Base-by-base conservation (phyloP, 2,113 vertebrate genomes). In the Piprites chloris region DNA sequence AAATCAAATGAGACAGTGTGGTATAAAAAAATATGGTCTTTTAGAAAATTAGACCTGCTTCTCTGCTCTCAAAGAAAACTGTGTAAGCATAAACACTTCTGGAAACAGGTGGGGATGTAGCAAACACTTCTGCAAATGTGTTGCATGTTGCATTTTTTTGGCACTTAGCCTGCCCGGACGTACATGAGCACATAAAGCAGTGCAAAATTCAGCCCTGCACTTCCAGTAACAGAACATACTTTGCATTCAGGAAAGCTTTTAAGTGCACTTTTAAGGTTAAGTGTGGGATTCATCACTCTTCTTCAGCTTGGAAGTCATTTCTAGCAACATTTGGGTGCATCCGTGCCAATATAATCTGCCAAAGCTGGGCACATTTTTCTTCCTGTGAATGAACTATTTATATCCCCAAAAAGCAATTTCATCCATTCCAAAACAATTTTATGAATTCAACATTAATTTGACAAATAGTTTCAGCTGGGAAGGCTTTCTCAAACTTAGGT, bases 401-500 rank as follows among this genome's bases (percentile, higher is more conserved):
- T 87, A 96, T 91, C 33, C 65, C 42, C 69, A 75, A 89, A 91
- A 96, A 94, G 73, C 85, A 85, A 94, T 97, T 93, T 94, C 85
- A 91, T 87, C 92, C 85, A 94, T 95, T 96, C 49, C 96, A 96
- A 97, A 97, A 90, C 81, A 94, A 87, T 94, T 94, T 93, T 89
- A 91, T 78, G 85, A 96, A 94, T 91, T 93, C 94, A 82, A 85
- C 66, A 93, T 96, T 96, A 96, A 96, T 94, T 94, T 96, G 87
- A 97, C 82, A 95, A 90, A 89, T 79, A 91, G 61, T 78, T 96
- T 85, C 78, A 92, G 47, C 68, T 91, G 61, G n/a, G 80, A 94
- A 94, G 47, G 37, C 30, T 85, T 93, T 91, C 81, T 78, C 55
- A 95, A 53, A 81, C 87, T 73, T 71, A 89, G 61, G 50, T 74